Base-by-base conservation (phyloP, 2,113 vertebrate genomes). In the Calidris pygmaea region DNA sequence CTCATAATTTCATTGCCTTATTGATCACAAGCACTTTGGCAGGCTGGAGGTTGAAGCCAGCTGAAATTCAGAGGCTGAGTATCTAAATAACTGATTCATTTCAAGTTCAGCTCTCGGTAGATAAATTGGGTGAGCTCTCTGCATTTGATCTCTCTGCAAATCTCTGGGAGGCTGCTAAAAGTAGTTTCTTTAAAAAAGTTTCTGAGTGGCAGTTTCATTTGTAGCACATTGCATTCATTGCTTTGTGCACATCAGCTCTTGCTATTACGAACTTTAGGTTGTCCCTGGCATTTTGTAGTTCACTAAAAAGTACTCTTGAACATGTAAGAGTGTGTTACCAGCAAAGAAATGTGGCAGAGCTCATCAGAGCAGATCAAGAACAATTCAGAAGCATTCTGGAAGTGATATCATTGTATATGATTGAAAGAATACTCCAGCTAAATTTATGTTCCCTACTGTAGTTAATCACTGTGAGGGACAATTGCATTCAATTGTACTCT, bases 351-450 rank as follows among this genome's bases (percentile, higher is more conserved):
- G 29, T 20, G 14, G 30, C 12, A 67, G 52, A 67, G 19, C 16
- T 86, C 23, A 83, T 41, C 43, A 35, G 1, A 7, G 63, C 22
- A 81, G 22, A 70, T 30, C 3, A 37, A 53, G 39, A 52, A 71
- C 15, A 19, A 85, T 62, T 53, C 48, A 23, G 39, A 67, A 62
- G 23, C 13, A 30, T 68, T 63, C 35, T 82, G 24, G 30, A 86
- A 75, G 30, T 2, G 2, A 35, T 26, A 47, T 6, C 11, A 2
- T 60, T 2, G 1, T 12, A 63, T 0, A 0, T 14, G 24, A 72
- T 2, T 76, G 27, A 79, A 79, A 83, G 20, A 7, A n/a, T 19
- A 13, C 8, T 72, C 11, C n/a, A 27, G 19, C 15, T 48, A 45
- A 58, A 80, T 76, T 72, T 63, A 26, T 72, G 5, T 35, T 58